These are phyloP conservation scores for Cryptotis parvus DNA, from an alignment of 2,113 vertebrate species.

Conservation along the genomic window DNA sequence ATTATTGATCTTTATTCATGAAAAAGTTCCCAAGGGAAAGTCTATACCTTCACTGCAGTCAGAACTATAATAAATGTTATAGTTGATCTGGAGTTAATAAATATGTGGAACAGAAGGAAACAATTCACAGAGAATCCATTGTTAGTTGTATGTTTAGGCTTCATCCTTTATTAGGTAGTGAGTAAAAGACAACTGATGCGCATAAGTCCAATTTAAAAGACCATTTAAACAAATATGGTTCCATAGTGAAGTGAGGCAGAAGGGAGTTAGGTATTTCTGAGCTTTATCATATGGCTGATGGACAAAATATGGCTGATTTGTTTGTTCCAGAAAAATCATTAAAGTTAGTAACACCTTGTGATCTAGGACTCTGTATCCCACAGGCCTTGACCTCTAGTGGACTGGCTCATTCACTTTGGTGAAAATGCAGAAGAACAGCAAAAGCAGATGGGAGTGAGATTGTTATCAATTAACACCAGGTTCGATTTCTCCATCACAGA, in stretches of 20 bases:
- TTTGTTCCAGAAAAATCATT: conserved; percentile 82
- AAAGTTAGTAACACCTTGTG: conserved; percentile 77
- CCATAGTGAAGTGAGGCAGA: conserved; percentile 86
- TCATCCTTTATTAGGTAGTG: conserved; percentile 92
- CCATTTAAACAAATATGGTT: conserved; percentile 87
- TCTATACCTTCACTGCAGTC: conserved; percentile 3
- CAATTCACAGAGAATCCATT: conserved; percentile 87
- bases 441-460: conserved; percentile 39
- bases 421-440: conserved; percentile 60
- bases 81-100: conserved; percentile 56
- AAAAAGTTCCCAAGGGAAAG: conserved; percentile 43
- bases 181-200: conserved; percentile 89
- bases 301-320: conserved; percentile 86
- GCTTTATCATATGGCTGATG: conserved; percentile 82
- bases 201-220: conserved; percentile 88
- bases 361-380: conserved; percentile 84
- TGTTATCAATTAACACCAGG: background rate
- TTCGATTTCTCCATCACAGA: conserved; percentile 9
- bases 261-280: conserved; percentile 85
- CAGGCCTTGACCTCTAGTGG: conserved; percentile 78
- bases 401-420: conserved; percentile 76
- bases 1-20: conserved; percentile 65
- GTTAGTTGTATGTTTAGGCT: conserved; percentile 87
- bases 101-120: background rate
- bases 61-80: background rate